Evolutionary conservation across 2,888 invertebrate genomes (phyloP).

Genomic region (Eupithecia dodoneata): DNA sequence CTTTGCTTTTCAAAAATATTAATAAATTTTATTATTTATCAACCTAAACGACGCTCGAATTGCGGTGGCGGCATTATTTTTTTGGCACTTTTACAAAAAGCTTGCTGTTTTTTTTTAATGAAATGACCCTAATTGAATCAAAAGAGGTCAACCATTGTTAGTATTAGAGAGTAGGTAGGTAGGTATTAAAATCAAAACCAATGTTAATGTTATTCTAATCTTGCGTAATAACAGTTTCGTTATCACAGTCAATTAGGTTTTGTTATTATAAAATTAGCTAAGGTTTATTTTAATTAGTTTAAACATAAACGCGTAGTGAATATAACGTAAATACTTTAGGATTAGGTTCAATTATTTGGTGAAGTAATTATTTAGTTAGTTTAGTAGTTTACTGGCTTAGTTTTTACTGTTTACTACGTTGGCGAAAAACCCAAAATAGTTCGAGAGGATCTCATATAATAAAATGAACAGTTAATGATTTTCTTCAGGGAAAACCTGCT

Average conservation of each 20-base stretch:
- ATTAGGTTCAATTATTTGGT: background rate
- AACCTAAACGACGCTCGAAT: no score
- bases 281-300: constrained; percentile 9
- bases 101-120: background rate
- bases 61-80: no score
- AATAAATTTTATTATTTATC: no score
- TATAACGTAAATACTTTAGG: background rate
- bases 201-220: constrained; percentile 8
- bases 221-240: constrained; percentile 6
- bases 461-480: background rate
- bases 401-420: background rate
- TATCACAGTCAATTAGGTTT: constrained; percentile 14
- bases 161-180: background rate
- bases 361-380: no score
- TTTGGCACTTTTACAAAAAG: background rate
- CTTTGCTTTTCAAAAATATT: no score
- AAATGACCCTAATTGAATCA: background rate
- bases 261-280: constrained; percentile 1
- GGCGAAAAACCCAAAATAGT: background rate
- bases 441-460: background rate
- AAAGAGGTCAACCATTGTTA: background rate
- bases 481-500: background rate
- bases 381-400: background rate
- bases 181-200: background rate
- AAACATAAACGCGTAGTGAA: constrained; percentile 1